These are phyloP conservation scores for Lepetodrilus schrolli DNA, from an alignment of 2,888 invertebrate genomes.

Conservation along the genomic window DNA sequence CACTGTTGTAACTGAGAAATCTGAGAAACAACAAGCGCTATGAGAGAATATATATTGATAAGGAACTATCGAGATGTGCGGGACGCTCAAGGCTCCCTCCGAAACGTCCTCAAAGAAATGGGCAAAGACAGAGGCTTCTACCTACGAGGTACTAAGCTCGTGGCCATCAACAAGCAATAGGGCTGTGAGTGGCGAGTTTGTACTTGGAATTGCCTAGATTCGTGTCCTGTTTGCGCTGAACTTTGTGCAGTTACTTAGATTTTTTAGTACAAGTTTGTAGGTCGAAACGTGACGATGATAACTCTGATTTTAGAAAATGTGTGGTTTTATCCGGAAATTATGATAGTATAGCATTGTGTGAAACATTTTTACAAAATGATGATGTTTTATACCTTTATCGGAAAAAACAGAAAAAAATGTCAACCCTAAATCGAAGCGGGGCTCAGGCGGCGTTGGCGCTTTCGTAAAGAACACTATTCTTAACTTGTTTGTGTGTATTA, in stretches of 20 bases:
- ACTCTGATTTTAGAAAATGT: neutral
- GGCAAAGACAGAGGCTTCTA: neutral
- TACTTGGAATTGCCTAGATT: neutral
- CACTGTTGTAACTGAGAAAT: too few relatives aligned
- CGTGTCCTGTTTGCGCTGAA: too few relatives aligned
- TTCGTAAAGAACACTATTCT: constrained; percentile 6
- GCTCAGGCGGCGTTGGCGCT: neutral
- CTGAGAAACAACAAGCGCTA: too few relatives aligned
- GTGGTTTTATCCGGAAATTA: neutral
- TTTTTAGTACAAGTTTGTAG: too few relatives aligned
- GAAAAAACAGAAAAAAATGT: too few relatives aligned
- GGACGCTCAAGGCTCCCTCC: too few relatives aligned
- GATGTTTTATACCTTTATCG: too few relatives aligned
- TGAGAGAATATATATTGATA: too few relatives aligned
- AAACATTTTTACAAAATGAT: neutral
- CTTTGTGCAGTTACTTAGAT: too few relatives aligned
- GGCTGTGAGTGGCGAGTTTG: constrained; percentile 7
- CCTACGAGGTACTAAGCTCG: neutral
- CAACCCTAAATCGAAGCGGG: neutral
- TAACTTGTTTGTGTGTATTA: neutral
- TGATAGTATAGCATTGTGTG: neutral
- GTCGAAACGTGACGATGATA: neutral
- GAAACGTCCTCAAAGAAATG: too few relatives aligned
- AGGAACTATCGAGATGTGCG: too few relatives aligned
- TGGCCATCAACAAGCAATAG: too few relatives aligned